Conservation (phyloP, 37 sponge, comb jelly and placozoan species). For the Oopsacas minuta region DNA sequence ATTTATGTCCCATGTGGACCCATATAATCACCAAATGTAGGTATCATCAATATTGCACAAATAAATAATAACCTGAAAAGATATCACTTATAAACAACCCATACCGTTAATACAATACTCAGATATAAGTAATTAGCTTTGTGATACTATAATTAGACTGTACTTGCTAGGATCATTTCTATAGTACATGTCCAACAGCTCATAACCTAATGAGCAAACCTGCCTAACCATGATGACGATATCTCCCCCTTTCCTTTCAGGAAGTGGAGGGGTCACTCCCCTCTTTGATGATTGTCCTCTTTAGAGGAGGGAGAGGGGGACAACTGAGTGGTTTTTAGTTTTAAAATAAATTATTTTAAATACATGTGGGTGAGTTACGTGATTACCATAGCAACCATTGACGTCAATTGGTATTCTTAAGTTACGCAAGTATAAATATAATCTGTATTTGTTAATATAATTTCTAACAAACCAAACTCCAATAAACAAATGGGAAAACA, state of each 20-base stretch:
- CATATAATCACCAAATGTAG: too few species aligned
- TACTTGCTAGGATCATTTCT: constrained; percentile 99
- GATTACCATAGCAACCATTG: too few species aligned
- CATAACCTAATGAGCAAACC: constrained; percentile 68
- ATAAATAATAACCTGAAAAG: too few species aligned
- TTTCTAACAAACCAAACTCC: too few species aligned
- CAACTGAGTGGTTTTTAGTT: neutral
- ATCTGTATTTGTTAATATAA: too few species aligned
- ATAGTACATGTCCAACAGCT: constrained; percentile 95
- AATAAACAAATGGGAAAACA: too few species aligned
- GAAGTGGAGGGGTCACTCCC: neutral
- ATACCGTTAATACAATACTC: neutral
- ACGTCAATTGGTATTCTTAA: too few species aligned
- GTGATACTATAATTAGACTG: constrained; percentile 44
- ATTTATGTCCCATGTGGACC: too few species aligned
- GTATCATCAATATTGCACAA: too few species aligned
- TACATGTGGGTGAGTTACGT: too few species aligned
- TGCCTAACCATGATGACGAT: constrained; percentile 81
- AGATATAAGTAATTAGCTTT: neutral
- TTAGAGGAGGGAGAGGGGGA: neutral
- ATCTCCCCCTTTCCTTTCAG: neutral
- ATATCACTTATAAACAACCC: neutral
- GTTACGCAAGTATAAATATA: too few species aligned
- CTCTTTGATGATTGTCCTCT: constrained; percentile 5
- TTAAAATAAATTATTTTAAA: too few species aligned